phyloP scores from a whole-genome alignment of 2,888 invertebrate species.

The Melinaea menophilus region DNA sequence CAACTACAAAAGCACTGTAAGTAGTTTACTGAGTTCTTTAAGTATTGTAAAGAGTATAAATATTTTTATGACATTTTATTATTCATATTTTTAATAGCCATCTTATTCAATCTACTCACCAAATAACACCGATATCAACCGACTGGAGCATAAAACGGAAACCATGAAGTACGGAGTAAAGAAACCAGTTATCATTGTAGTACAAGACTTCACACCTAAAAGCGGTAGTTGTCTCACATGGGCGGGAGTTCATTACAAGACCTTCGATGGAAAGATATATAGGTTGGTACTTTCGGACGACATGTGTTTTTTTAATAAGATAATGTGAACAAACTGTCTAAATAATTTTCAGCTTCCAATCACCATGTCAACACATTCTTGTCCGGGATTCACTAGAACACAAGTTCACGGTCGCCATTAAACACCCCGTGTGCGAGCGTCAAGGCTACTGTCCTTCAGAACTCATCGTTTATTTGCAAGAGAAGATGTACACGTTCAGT shows the following conservation, averaged over 20 bases:
- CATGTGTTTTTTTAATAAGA: not conserved
- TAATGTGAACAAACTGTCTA: not conserved
- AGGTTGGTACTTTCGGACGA: slow-evolving; percentile 65
- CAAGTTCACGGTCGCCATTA: slow-evolving; percentile 82
- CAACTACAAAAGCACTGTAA: slow-evolving; percentile 46
- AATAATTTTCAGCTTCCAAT: slow-evolving; percentile 79
- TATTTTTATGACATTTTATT: not conserved
- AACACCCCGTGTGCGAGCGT: slow-evolving; percentile 63
- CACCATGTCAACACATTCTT: slow-evolving; percentile 86
- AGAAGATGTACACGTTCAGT: slow-evolving; percentile 79
- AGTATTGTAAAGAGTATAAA: too few species aligned
- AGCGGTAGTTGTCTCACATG: slow-evolving; percentile 87
- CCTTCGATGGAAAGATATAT: slow-evolving; percentile 89
- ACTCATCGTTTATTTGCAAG: slow-evolving; percentile 83
- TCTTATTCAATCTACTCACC: slow-evolving; percentile 16
- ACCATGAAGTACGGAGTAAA: slow-evolving; percentile 21
- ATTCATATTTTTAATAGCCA: slow-evolving; percentile 10
- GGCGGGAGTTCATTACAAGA: slow-evolving; percentile 89
- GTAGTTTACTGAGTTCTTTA: slow-evolving; percentile 22
- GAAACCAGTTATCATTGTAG: slow-evolving; percentile 44
- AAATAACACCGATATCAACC: slow-evolving; percentile 11
- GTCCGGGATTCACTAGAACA: slow-evolving; percentile 83
- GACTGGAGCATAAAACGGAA: slow-evolving; percentile 15
- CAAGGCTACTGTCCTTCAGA: slow-evolving; percentile 55
- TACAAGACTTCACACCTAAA: slow-evolving; percentile 72